Base-by-base conservation (phyloP, 2,797 vertebrate genomes). In the Dipus sagitta region DNA sequence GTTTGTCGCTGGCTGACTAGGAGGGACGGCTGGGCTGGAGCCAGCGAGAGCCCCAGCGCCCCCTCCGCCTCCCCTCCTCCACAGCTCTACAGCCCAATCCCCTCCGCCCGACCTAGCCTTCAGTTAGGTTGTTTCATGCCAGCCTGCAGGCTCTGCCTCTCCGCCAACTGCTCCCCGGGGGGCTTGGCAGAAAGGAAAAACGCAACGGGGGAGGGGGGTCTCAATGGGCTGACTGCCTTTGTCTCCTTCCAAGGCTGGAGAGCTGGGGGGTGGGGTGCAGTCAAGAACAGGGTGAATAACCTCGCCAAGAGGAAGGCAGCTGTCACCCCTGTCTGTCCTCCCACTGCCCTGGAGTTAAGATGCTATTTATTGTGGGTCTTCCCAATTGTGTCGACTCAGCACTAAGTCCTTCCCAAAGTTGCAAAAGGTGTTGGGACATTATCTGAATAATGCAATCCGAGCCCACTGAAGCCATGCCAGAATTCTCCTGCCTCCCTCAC, bases 51-150 rank as follows among this genome's bases (percentile, higher is more conserved):
- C 95, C 97, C 97, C 97, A 97, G 97, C 92, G 97, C 96, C 97
- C 97, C 97, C 96, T 97, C 96, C 88, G 95, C 70, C 85, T 92
- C 94, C 91, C 86, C 89, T 97, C 94, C 94, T 92, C 98, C 96
- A 97, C 98, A 95, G 97, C 97, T 96, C 82, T 91, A 97, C 96
- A 98, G 94, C 95, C 95, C 96, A 97, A 94, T 97, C 97, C 97
- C 97, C 97, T 98, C 97, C 94, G 95, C 96, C 91, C 68, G 96
- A 97, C 97, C 96, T 98, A 96, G 96, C 96, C 98, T 98, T 98
- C 97, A 97, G 97, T 92, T 97, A 96, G 92, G 88, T 70, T 92
- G 91, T 94, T 96, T n/a, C 89, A 95, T 93, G 93, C 90, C 96
- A 64, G 70, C 83, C 0, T 0, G 14, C n/a, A 93, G 85, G 6